Evolutionary conservation across 2,113 vertebrate genomes (phyloP).

Genomic region (Leiothrix lutea): DNA sequence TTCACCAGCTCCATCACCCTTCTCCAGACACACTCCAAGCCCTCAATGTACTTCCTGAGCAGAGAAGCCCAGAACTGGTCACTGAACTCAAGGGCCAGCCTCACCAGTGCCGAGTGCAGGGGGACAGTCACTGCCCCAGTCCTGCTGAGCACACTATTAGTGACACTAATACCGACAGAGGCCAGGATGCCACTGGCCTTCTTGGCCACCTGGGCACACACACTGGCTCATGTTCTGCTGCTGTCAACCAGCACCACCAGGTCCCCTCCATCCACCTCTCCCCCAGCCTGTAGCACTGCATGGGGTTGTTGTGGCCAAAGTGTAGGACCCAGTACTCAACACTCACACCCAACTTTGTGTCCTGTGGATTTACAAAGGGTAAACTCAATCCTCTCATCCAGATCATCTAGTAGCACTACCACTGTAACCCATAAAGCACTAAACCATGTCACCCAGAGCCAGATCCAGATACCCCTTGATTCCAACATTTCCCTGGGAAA

Average conservation of each 20-base stretch:
- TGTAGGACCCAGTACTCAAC: neutral
- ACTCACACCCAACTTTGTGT: fast-evolving
- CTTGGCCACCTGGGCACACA: neutral
- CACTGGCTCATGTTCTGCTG: neutral
- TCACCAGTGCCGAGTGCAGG: too few species aligned
- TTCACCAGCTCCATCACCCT: neutral
- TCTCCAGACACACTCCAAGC: neutral
- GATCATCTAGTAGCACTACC: neutral
- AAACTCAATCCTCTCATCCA: neutral
- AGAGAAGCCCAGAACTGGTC: too few species aligned
- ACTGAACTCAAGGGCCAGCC: neutral
- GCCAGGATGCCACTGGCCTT: neutral
- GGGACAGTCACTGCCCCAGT: fast-evolving
- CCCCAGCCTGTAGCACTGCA: too few species aligned
- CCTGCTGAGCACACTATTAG: fast-evolving
- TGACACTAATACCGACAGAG: neutral
- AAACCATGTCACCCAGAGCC: neutral
- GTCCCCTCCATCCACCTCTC: neutral
- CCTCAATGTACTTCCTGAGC: neutral
- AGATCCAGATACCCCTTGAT: neutral
- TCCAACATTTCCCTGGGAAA: neutral
- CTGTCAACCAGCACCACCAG: neutral
- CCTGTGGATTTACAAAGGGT: neutral
- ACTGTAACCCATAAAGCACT: neutral
- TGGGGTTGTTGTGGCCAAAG: neutral